A percentile compares a stretch with the other conserved stretches of the same genome.
Conservation (phyloP, 2,113 vertebrate species). For the Pholis gunnellus region DNA sequence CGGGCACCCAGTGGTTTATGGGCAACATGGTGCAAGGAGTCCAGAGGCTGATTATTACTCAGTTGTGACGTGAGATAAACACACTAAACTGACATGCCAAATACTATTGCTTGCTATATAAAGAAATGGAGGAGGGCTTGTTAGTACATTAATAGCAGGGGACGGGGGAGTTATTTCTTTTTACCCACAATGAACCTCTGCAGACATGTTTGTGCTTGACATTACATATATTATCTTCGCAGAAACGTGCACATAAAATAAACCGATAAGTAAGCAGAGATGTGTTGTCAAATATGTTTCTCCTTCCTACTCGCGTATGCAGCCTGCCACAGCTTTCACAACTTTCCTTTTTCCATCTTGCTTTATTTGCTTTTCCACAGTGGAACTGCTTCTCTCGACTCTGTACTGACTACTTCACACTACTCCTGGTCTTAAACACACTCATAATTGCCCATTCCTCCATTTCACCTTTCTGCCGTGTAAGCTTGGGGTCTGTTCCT, state of each 20-base stretch:
- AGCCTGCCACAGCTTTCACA: neutral
- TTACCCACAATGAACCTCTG: neutral
- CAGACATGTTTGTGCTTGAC: neutral
- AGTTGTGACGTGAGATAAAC: slow-evolving; percentile 35
- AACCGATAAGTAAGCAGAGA: neutral
- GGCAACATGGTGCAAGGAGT: slow-evolving; percentile 41
- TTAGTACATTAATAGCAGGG: neutral
- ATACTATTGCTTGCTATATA: neutral
- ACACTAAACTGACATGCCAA: slow-evolving; percentile 12
- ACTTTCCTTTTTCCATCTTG: neutral
- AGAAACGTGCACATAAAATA: neutral
- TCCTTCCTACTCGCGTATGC: neutral
- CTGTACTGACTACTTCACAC: neutral
- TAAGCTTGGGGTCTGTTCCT: neutral
- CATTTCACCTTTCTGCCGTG: neutral
- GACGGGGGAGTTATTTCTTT: neutral
- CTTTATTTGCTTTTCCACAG: neutral
- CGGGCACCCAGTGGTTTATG: neutral
- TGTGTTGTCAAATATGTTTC: neutral
- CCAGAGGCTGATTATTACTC: slow-evolving; percentile 46
- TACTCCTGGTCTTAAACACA: neutral
- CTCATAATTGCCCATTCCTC: neutral
- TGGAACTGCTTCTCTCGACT: neutral
- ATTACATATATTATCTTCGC: neutral
- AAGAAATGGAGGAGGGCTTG: neutral